A percentile compares a stretch with the other conserved stretches of the same genome.
phyloP scores from a whole-genome alignment of 2,113 vertebrate species.

The Bolborhynchus lineola region DNA sequence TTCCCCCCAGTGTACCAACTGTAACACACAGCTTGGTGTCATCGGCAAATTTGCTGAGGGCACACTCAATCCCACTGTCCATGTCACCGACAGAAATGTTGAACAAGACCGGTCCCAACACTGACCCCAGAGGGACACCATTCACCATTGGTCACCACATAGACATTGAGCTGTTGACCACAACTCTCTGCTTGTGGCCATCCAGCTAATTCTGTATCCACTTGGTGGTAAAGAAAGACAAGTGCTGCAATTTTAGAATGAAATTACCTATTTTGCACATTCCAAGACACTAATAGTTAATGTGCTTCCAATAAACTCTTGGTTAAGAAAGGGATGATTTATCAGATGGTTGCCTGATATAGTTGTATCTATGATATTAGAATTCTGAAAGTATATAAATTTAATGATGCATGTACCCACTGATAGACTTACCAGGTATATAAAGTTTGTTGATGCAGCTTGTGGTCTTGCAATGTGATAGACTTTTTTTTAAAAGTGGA shows the following conservation, averaged over 20 bases:
- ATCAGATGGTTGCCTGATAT: background rate
- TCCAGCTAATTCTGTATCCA: background rate
- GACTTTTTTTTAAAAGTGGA: background rate
- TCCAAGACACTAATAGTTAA: background rate
- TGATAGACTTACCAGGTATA: background rate
- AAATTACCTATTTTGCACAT: background rate
- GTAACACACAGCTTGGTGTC: background rate
- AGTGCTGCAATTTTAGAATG: background rate
- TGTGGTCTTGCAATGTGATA: background rate
- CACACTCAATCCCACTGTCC: background rate
- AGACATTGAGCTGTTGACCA: background rate
- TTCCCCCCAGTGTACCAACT: rapidly evolving
- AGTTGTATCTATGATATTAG: background rate
- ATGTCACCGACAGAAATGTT: background rate
- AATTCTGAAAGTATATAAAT: background rate
- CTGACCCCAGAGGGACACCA: background rate
- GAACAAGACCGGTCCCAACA: background rate
- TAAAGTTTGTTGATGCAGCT: background rate
- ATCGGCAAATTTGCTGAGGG: background rate
- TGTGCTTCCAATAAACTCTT: background rate
- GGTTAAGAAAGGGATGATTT: background rate
- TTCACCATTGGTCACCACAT: background rate
- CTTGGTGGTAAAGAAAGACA: background rate
- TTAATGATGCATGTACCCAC: background rate
- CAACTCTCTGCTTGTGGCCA: background rate